Base-by-base conservation (phyloP, 2,888 invertebrate species). In the Unio delphinus region DNA sequence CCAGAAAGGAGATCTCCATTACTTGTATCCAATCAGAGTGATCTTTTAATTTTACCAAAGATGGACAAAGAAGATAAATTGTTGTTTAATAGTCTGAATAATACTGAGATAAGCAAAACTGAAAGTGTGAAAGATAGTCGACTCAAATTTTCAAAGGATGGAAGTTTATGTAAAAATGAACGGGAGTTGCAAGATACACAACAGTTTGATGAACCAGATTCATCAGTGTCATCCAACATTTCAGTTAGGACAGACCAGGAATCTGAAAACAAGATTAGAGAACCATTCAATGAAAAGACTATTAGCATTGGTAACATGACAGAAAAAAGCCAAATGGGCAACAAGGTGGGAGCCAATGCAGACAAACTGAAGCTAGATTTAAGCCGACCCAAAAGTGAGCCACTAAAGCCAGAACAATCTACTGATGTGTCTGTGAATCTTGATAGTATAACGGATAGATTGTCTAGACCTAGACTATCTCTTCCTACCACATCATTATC, bases 401-500 rank as follows among this genome's bases (percentile, higher is more conserved):
- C 76, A 15, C 67, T 72, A 1, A 69, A 71, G 60, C 77, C 81
- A 30, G 79, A 78, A 58, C 67, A 81, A 15, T 83, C 81, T 1
- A 63, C 75, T 45, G 81, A 78, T n/a, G 72, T 78, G 3, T 81
- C 80, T 55, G 72, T 74, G 7, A 72, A 72, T 20, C 69, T 81
- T 56, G 74, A 77, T 55, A 80, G 74, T 3, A 72, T 75, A 55
- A 67, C 70, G 28, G 74, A 76, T 20, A 73, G 76, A 57, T 64
- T 76, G 20, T 70, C 74, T 6, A 78, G 72, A 58, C 73, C 76
- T 34, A 67, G 81, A 54, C 65, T 77, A 54, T 79, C 78, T 17
- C 26, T 78, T 26, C 76, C 77, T n/a, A 65, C 60, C 8, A 55
- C 64, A 34, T 61, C 54, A 11, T 20, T 20, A 20, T 45, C 45